These are phyloP conservation scores for Nymphicus hollandicus DNA, from an alignment of 2,113 vertebrate species.

Conservation along the genomic window DNA sequence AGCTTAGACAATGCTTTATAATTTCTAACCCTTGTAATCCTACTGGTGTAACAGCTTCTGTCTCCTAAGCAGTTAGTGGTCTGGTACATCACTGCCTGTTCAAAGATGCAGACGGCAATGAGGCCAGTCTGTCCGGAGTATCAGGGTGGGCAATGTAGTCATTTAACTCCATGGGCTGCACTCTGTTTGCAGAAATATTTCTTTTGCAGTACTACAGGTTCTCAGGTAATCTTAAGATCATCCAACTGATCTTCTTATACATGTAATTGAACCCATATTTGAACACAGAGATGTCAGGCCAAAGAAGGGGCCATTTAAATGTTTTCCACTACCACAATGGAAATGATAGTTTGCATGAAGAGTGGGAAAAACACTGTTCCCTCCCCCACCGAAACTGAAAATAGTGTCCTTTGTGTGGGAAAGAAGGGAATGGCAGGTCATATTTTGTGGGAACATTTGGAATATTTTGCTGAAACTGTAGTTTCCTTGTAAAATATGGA, in stretches of 20 bases:
- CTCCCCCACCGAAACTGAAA: neutral
- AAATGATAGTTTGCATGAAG: neutral
- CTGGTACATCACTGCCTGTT: neutral
- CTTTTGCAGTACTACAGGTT: neutral
- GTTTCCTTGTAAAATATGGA: neutral
- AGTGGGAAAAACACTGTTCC: neutral
- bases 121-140: neutral
- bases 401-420: neutral
- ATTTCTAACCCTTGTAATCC: neutral
- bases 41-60: neutral
- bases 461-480: neutral
- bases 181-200: neutral
- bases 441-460: neutral
- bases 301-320: neutral
- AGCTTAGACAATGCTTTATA: neutral
- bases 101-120: neutral
- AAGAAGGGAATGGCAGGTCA: neutral
- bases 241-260: neutral
- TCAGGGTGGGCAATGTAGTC: neutral
- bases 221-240: neutral
- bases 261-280: neutral
- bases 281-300: neutral
- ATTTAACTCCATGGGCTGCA: neutral
- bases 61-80: neutral
- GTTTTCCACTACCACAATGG: neutral